These are phyloP conservation scores for Alfaro cultratus DNA, from an alignment of 2,797 vertebrate species.

Conservation along the genomic window DNA sequence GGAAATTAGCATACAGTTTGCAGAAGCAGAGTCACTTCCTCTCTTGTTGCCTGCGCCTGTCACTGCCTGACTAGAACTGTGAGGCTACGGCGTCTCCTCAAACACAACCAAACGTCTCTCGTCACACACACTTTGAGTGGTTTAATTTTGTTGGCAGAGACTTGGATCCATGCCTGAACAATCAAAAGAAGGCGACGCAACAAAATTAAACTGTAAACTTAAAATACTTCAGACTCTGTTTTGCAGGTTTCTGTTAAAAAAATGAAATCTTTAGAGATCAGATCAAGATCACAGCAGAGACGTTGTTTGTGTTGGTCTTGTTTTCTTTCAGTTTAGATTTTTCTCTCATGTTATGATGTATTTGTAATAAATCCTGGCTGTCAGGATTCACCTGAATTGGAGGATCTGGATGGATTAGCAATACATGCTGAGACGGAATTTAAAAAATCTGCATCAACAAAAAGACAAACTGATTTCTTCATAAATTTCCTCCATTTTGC, in stretches of 20 bases:
- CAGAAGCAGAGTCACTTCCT: conserved; percentile 33
- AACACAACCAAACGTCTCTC: conserved; percentile 2
- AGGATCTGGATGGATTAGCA: not conserved
- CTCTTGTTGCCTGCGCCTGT: conserved; percentile 35
- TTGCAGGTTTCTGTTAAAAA: not conserved
- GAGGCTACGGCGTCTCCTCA: conserved; percentile 24
- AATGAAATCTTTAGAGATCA: not conserved
- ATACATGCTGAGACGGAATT: not conserved
- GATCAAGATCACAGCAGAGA: not conserved
- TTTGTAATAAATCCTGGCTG: not conserved
- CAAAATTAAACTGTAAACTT: not conserved
- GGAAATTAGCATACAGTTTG: conserved; percentile 50
- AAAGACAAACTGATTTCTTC: not conserved
- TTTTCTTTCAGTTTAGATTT: not conserved
- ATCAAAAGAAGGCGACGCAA: not conserved
- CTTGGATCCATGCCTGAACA: not conserved
- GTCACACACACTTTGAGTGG: not conserved
- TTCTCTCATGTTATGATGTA: not conserved
- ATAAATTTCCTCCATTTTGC: not conserved
- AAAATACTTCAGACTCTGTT: not conserved
- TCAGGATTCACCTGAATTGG: not conserved
- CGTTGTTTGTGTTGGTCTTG: not conserved
- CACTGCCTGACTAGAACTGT: conserved; percentile 19
- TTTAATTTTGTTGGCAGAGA: not conserved
- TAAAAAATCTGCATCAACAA: not conserved